Evolutionary conservation across 2,797 vertebrate genomes (phyloP), one percentile per base, ranked within the genome.

Genomic region (Sebastolobus alascanus): DNA sequence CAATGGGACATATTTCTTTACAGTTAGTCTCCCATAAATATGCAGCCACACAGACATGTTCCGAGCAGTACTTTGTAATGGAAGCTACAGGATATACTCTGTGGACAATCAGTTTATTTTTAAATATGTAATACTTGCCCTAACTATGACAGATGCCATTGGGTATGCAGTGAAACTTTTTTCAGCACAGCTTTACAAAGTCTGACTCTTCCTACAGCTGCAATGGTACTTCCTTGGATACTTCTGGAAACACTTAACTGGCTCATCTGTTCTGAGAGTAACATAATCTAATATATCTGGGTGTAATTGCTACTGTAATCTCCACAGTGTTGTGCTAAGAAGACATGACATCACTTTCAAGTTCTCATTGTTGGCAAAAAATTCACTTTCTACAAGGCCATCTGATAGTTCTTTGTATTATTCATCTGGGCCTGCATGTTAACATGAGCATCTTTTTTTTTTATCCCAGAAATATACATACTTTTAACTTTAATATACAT

Each of bases 341-440:
- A 66, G 73, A 90, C 73, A 80, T 85, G 72, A 90, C 82, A 88
- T 90, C 80, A 86, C 89, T 90, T 91, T 89, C 43, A 92, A 91
- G 60, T 86, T 84, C 35, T 71, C 73, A 83, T 90, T 89, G 80
- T 91, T 73, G 73, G 72, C 79, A 75, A 65, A 79, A 27, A 87
- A 86, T 79, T 80, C 50, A 29, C 75, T 89, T 78, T 59, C 38
- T 73, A 11, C 64, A 50, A 73, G 73, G 78, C 80, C 73, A 86
- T 87, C 78, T 74, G 88, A 92, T 88, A 82, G 50, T 52, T 70
- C 29, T 82, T 85, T 77, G 72, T 82, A 58, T 83, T 88, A 70
- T 65, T 89, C 66, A 46, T 85, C 58, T 18, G 4, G 55, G 20
- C 52, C 46, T 79, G 31, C 71, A 63, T 73, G 65, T 79, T 73